Evolutionary conservation across 2,797 vertebrate species (phyloP).

Genomic region (Telmatherina bonti): DNA sequence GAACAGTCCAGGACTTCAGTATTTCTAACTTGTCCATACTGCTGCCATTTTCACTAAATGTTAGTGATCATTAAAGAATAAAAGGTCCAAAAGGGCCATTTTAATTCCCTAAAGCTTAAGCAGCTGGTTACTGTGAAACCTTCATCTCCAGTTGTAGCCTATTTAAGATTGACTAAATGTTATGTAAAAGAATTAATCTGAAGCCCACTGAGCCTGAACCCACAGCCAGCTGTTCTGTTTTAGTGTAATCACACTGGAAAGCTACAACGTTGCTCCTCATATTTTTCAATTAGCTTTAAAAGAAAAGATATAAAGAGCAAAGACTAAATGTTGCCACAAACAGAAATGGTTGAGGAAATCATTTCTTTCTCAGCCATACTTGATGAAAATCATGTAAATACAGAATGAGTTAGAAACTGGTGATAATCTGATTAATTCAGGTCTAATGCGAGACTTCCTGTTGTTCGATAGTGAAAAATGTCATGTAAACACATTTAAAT

Average conservation of each 20-base stretch:
- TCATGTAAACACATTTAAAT: too few species aligned
- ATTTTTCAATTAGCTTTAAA: slow-evolving; percentile 14
- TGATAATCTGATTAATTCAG: background rate
- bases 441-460: background rate
- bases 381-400: too few species aligned
- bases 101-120: slow-evolving; percentile 42
- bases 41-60: slow-evolving; percentile 4
- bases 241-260: slow-evolving; percentile 17
- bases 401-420: background rate
- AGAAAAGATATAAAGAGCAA: background rate
- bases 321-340: background rate
- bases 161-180: slow-evolving; percentile 54
- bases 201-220: slow-evolving; percentile 16
- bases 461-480: background rate
- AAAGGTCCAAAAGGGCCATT: slow-evolving; percentile 21
- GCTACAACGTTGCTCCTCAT: background rate
- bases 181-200: slow-evolving; percentile 60
- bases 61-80: slow-evolving; percentile 25
- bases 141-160: slow-evolving; percentile 39
- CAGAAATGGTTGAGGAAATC: background rate
- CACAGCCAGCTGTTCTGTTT: slow-evolving; percentile 20
- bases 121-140: slow-evolving; percentile 42
- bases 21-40: background rate
- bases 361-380: too few species aligned
- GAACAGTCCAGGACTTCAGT: background rate